Evolutionary conservation across 2,888 invertebrate species (phyloP).

Genomic region (Aporophyla nigra): DNA sequence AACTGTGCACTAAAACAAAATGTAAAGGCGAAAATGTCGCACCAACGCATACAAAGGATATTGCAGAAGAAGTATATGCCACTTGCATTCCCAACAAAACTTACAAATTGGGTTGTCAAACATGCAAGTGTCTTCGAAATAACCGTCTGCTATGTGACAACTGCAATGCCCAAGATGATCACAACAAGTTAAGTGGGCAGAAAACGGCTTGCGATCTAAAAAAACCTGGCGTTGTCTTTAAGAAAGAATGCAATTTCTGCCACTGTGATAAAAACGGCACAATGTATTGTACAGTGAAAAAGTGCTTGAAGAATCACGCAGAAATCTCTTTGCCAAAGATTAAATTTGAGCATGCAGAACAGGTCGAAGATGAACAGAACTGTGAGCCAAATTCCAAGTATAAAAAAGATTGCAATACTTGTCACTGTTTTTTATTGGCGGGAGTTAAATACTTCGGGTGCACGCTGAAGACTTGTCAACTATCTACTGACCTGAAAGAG

Average conservation of each 20-base stretch:
- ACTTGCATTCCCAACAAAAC: conserved; percentile 80
- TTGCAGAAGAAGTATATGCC: conserved; percentile 77
- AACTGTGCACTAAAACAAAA: conserved; percentile 76
- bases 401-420: conserved; percentile 80
- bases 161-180: conserved; percentile 73
- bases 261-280: conserved; percentile 84
- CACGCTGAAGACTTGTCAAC: conserved; percentile 77
- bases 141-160: conserved; percentile 85
- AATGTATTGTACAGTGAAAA: conserved; percentile 85
- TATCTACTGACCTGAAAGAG: background rate
- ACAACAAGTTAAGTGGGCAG: background rate
- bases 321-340: conserved; percentile 38
- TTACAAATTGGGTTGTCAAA: conserved; percentile 89
- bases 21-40: conserved; percentile 71
- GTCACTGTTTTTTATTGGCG: conserved; percentile 74
- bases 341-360: conserved; percentile 35
- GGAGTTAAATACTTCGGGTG: conserved; percentile 83
- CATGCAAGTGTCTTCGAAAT: conserved; percentile 87
- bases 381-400: conserved; percentile 78
- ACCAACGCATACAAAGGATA: conserved; percentile 57
- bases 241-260: conserved; percentile 89
- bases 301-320: conserved; percentile 70
- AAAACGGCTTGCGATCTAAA: conserved; percentile 62
- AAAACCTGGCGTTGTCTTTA: conserved; percentile 79
- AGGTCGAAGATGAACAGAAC: conserved; percentile 64